Evolutionary conservation across 2,888 invertebrate species (phyloP).

Genomic region (Lasioglossum vierecki): DNA sequence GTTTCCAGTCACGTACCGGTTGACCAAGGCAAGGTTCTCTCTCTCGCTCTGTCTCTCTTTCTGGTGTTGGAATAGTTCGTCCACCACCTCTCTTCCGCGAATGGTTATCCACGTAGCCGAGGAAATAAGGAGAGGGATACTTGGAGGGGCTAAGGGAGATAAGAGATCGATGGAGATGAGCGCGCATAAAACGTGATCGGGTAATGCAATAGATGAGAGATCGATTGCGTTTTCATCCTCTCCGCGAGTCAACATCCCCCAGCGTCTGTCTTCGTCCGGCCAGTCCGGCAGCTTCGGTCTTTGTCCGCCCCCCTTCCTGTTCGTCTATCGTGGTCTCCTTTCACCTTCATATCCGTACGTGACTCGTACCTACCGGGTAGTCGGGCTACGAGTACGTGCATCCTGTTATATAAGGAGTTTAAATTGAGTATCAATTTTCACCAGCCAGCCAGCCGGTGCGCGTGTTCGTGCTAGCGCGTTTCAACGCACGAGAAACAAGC

Average conservation of each 20-base stretch:
- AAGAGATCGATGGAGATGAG: conserved; percentile 65
- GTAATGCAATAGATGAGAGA: conserved; percentile 74
- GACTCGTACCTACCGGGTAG: conserved; percentile 66
- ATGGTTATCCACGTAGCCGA: conserved; percentile 46
- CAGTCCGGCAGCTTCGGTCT: conserved; percentile 8
- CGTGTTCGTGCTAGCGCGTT: conserved; percentile 22
- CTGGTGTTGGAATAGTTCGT: background rate
- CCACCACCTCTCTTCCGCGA: conserved; percentile 14
- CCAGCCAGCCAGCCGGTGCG: conserved; percentile 43
- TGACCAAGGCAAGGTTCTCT: conserved; percentile 70
- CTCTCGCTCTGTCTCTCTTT: background rate
- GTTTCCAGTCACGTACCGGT: conserved; percentile 79
- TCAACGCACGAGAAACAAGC: conserved; percentile 21
- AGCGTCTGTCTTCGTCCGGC: conserved; percentile 40
- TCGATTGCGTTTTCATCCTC: conserved; percentile 73
- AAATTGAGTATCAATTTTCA: conserved; percentile 78
- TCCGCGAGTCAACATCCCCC: conserved; percentile 53
- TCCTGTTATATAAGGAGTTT: conserved; percentile 71
- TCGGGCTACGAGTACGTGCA: conserved; percentile 68
- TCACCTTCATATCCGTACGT: conserved; percentile 67
- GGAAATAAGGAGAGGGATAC: conserved; percentile 14
- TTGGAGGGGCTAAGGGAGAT: conserved; percentile 26
- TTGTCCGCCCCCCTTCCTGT: conserved; percentile 34
- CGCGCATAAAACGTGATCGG: conserved; percentile 73
- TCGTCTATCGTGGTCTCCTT: conserved; percentile 67